Conservation (phyloP, 2,888 invertebrate species). For the Pilophorus perplexus region DNA sequence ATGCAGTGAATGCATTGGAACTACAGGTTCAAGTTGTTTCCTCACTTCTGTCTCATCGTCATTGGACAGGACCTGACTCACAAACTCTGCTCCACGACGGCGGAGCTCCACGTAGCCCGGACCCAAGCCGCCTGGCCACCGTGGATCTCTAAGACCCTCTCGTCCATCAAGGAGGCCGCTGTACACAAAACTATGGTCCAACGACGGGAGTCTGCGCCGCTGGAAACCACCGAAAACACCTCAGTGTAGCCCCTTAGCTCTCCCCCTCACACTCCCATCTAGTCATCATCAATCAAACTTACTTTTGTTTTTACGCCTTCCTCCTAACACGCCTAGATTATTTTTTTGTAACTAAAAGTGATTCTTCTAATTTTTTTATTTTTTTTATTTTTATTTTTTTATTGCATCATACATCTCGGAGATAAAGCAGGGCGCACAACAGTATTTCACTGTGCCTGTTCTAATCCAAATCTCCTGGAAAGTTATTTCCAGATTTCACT, state of each 20-base stretch:
- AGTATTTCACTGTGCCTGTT: too few relatives aligned
- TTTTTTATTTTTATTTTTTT: too few relatives aligned
- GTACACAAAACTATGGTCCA: constrained; percentile 49
- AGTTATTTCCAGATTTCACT: too few relatives aligned
- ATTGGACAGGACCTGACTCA: constrained; percentile 90
- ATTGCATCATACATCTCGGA: too few relatives aligned
- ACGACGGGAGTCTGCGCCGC: constrained; percentile 36
- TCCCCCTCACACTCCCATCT: constrained; percentile 4
- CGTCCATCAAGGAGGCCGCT: constrained; percentile 58
- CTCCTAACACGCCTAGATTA: too few relatives aligned
- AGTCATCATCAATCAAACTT: constrained; percentile 40
- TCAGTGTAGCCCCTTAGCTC: constrained; percentile 1
- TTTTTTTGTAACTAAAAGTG: too few relatives aligned
- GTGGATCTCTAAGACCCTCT: constrained; percentile 91
- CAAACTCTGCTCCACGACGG: constrained; percentile 76
- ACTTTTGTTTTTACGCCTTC: too few relatives aligned
- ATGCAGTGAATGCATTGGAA: neutral
- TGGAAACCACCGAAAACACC: constrained; percentile 15
- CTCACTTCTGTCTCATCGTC: too few relatives aligned
- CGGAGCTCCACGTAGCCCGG: constrained; percentile 69
- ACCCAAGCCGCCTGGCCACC: constrained; percentile 72
- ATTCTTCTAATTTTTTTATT: too few relatives aligned
- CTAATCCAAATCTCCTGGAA: too few relatives aligned
- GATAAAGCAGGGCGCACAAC: too few relatives aligned
- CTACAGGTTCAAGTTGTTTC: too few relatives aligned